These are phyloP conservation scores for Ammospiza caudacuta DNA, from an alignment of 2,113 vertebrate genomes.

Conservation along the genomic window DNA sequence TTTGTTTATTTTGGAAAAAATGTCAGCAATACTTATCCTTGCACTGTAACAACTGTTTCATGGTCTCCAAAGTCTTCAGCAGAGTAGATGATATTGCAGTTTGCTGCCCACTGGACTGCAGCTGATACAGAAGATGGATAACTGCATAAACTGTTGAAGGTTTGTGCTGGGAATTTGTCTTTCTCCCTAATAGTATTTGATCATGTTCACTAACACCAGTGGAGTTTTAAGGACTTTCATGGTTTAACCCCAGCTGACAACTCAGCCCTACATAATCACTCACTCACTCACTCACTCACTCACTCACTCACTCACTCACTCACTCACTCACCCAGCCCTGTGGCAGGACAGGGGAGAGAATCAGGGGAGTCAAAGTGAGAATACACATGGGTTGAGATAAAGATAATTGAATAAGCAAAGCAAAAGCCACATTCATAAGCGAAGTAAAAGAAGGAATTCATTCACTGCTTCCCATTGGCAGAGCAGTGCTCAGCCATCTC, in stretches of 20 bases:
- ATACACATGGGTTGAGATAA: neutral
- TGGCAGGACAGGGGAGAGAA: neutral
- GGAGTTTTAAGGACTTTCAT: neutral
- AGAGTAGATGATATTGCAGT: neutral
- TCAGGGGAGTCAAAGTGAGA: neutral
- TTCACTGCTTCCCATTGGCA: neutral
- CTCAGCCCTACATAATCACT: neutral
- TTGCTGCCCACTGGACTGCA: neutral
- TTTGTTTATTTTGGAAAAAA: conserved; percentile 25
- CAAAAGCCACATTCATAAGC: neutral
- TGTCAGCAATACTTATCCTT: neutral
- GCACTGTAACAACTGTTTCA: neutral
- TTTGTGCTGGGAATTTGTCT: neutral
- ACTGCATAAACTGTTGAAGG: neutral
- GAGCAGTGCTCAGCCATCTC: neutral
- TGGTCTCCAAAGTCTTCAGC: neutral
- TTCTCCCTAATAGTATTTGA: neutral
- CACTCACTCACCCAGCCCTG: neutral
- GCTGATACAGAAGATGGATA: neutral
- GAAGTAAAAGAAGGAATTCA: neutral
- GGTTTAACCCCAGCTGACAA: neutral
- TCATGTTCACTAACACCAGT: neutral
- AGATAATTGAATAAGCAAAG: neutral
- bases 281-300: neutral
- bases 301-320: neutral